Evolutionary conservation across 2,888 invertebrate genomes (phyloP).

Genomic region (Drosophila pseudotakahashii): DNA sequence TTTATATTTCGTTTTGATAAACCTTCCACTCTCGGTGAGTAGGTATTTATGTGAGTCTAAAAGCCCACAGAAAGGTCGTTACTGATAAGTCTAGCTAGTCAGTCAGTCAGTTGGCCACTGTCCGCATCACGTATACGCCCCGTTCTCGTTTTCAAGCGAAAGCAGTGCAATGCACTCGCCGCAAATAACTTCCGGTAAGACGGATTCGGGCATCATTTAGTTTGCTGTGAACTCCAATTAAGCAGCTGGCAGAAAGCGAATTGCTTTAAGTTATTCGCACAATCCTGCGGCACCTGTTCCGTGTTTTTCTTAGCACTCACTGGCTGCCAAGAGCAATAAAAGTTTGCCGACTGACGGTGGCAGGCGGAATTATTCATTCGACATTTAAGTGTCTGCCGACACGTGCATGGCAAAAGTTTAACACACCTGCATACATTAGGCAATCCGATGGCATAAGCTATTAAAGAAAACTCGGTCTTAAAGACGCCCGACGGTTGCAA

Average conservation of each 20-base stretch:
- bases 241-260: conserved; percentile 34
- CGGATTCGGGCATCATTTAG: conserved; percentile 21
- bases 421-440: conserved; percentile 38
- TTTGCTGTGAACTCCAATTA: conserved; percentile 29
- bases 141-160: conserved; percentile 2
- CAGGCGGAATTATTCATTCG: conserved; percentile 77
- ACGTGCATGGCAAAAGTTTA: conserved; percentile 73
- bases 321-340: conserved; percentile 50
- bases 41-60: conserved; percentile 30
- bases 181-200: conserved; percentile 55
- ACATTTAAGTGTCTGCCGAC: conserved; percentile 72
- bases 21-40: conserved; percentile 18
- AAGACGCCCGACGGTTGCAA: conserved; percentile 16
- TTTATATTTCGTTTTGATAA: conserved; percentile 27
- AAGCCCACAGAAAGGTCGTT: conserved; percentile 67
- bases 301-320: conserved; percentile 23
- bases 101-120: conserved; percentile 24
- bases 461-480: conserved; percentile 22
- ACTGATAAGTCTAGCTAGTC: conserved; percentile 60
- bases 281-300: conserved; percentile 35
- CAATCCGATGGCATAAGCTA: conserved; percentile 16
- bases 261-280: conserved; percentile 43
- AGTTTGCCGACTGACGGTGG: conserved; percentile 56
- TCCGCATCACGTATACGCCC: conserved; percentile 44
- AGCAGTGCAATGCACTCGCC: conserved; percentile 57